Evolutionary conservation across 2,113 vertebrate species (phyloP), one percentile per base, ranked within the genome.

Genomic region (Aptenodytes patagonicus): DNA sequence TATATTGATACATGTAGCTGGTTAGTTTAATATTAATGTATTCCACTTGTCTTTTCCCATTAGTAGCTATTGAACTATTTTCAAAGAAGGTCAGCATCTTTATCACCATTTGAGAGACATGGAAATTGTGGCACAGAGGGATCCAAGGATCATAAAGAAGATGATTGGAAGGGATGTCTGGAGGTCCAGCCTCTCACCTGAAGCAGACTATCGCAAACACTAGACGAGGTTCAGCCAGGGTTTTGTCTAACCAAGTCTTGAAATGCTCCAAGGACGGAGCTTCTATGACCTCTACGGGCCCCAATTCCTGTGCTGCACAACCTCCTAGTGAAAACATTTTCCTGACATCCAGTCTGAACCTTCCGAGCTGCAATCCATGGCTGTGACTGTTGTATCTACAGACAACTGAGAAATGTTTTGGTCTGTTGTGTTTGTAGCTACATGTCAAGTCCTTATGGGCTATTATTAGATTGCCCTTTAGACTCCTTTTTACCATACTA

Each of bases 261-360:
- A 78, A 78, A 62, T 54, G 7, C 46, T 73, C 20, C 12, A 49
- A 61, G 19, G 15, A 19, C 26, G 17, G 13, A 66, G 36, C 4
- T 78, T 42, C 44, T 49, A 1, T n/a, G 9, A 60, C 2, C 1
- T 42, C 78, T 55, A 5, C 1, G 13, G 5, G 10, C 12, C 13
- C 8, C 10, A 29, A 0, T 57, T 78, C 11, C 2, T 4, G 22
- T 65, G 18, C 24, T 51, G 29, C 11, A 65, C 34, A 54, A 10
- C 3, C 34, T 64, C 7, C 7, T 26, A 62, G 16, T 36, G 31
- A 58, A 76, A 76, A 71, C 0, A 0, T 79, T 71, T 61, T 68
- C 19, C 42, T 60, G 29, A 36, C 25, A 60, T 18, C n/a, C 32
- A 42, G 4, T 42, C 22, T 81, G 60, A 90, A 46, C 12, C 28